Conservation (phyloP, 2,113 vertebrate genomes). For the Ramphastos sulfuratus region DNA sequence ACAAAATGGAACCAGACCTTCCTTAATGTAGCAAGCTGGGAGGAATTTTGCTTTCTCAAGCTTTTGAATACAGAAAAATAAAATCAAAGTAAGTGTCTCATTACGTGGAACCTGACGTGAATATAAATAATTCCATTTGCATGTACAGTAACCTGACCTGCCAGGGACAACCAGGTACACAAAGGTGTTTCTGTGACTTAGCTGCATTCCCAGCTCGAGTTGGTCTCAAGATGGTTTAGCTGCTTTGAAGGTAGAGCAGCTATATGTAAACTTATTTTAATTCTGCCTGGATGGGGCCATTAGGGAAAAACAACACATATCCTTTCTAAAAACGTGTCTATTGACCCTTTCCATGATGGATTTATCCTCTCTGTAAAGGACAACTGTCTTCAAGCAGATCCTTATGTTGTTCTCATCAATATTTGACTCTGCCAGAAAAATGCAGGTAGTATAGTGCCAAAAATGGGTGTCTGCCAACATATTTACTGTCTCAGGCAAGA, state of each 20-base stretch:
- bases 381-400: not conserved
- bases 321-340: not conserved
- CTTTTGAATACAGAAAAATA: not conserved
- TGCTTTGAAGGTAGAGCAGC: not conserved
- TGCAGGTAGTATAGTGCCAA: not conserved
- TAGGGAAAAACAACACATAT: not conserved
- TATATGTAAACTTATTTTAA: not conserved
- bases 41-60: not conserved
- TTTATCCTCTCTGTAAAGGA: not conserved
- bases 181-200: not conserved
- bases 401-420: not conserved
- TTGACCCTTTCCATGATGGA: not conserved
- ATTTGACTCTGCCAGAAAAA: slow-evolving; percentile 1
- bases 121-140: not conserved
- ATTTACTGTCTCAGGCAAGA: not conserved
- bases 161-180: not conserved
- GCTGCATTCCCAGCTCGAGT: not conserved
- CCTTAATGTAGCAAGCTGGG: not conserved
- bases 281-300: not conserved
- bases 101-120: not conserved
- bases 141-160: not conserved
- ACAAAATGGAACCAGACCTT: not conserved
- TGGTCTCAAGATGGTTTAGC: not conserved
- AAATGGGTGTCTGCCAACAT: not conserved
- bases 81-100: not conserved